phyloP scores from a whole-genome alignment of 2,797 vertebrate genomes.

The Remorina albescens region DNA sequence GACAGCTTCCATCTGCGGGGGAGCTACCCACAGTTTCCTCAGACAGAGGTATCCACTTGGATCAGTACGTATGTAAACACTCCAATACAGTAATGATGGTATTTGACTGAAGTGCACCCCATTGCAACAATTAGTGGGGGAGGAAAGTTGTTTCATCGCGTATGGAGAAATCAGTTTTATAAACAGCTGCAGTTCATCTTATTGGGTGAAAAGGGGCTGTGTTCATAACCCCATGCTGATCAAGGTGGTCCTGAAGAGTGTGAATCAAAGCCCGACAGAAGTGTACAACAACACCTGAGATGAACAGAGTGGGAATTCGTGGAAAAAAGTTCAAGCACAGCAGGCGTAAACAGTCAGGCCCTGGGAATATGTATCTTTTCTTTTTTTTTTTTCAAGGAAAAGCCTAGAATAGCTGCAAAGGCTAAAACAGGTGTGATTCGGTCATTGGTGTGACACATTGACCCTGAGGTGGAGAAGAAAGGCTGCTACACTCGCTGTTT shows the following conservation, averaged over 20 bases:
- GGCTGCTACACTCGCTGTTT: conserved; percentile 43
- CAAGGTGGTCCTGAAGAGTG: conserved; percentile 10
- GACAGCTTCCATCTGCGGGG: conserved; percentile 73
- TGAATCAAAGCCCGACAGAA: conserved; percentile 8
- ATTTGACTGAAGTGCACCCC: conserved; percentile 66
- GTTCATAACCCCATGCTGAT: conserved; percentile 42
- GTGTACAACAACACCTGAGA: conserved; percentile 9
- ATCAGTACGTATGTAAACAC: conserved; percentile 57
- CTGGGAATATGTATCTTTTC: not conserved
- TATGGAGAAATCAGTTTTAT: conserved; percentile 56
- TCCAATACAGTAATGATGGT: conserved; percentile 73
- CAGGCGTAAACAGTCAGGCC: not conserved
- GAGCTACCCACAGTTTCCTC: conserved; percentile 52
- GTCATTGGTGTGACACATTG: conserved; percentile 65
- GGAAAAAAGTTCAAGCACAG: conserved; percentile 15
- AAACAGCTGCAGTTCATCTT: conserved; percentile 66
- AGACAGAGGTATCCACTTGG: conserved; percentile 63
- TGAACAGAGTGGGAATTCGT: not conserved
- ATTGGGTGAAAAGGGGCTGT: conserved; percentile 31
- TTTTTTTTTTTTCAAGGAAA: conserved; percentile 50
- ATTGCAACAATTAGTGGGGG: conserved; percentile 66
- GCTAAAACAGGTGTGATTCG: conserved; percentile 57
- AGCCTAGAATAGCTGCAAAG: conserved; percentile 8
- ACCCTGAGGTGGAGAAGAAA: conserved; percentile 60
- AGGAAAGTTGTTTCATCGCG: conserved; percentile 63